Percentiles rank a stretch among this genome's conserved stretches.
These are phyloP conservation scores for Lonchura striata DNA, from an alignment of 2,113 vertebrate species.

Conservation along the genomic window DNA sequence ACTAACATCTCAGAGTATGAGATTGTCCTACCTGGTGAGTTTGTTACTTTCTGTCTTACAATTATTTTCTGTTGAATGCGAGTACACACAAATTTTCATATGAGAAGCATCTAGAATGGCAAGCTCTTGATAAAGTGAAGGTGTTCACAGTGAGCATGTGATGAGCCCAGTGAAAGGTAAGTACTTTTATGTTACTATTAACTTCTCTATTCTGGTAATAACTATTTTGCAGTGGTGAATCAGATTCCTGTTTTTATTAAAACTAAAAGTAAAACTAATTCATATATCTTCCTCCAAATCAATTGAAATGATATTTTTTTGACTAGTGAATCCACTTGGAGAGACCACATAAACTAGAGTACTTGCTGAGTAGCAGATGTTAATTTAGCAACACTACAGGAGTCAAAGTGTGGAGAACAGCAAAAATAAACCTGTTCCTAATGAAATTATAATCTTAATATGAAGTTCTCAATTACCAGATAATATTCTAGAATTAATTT, in stretches of 20 bases:
- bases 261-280: background rate
- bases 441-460: too few species aligned
- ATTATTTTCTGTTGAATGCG: background rate
- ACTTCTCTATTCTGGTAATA: background rate
- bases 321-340: background rate
- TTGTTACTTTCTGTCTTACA: background rate
- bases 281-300: background rate
- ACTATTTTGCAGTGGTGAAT: background rate
- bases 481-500: background rate
- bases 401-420: background rate
- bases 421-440: background rate
- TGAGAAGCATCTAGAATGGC: background rate
- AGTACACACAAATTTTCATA: background rate
- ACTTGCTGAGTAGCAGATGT: background rate
- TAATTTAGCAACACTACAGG: background rate
- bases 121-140: background rate
- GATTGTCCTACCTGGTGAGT: conserved; percentile 56
- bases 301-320: background rate
- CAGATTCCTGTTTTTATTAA: background rate
- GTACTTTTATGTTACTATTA: background rate
- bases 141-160: background rate
- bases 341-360: rapidly evolving
- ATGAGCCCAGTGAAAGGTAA: background rate
- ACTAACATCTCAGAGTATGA: background rate
- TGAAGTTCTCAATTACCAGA: background rate